Conservation (phyloP, 2,888 invertebrate species). For the Prosopocoilus inquinatus region DNA sequence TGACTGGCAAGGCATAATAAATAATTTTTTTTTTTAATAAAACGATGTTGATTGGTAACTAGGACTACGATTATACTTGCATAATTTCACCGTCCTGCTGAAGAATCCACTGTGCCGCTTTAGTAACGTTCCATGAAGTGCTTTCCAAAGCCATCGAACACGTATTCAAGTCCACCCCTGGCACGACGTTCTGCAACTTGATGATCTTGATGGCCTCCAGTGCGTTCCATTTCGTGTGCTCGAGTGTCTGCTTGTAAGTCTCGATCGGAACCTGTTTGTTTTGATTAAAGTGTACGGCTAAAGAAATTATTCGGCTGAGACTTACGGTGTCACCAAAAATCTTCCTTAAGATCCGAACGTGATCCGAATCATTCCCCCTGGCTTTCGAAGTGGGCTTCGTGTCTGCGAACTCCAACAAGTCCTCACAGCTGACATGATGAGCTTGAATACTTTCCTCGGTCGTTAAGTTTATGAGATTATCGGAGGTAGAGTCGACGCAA, state of each 20-base stretch:
- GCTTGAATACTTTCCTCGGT: constrained; percentile 41
- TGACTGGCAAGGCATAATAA: constrained; percentile 13
- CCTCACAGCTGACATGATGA: constrained; percentile 89
- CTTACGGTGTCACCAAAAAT: constrained; percentile 74
- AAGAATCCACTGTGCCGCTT: constrained; percentile 64
- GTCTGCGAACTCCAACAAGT: constrained; percentile 83
- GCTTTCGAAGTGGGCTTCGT: constrained; percentile 79
- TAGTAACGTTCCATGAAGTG: constrained; percentile 65
- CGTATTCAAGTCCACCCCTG: constrained; percentile 40
- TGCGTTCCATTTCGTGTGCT: constrained; percentile 85
- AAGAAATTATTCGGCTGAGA: no score
- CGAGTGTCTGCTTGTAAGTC: constrained; percentile 59
- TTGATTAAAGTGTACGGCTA: no score
- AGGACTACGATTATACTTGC: constrained; percentile 11
- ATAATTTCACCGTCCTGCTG: constrained; percentile 41
- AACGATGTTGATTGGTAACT: constrained; percentile 5
- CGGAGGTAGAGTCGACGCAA: constrained; percentile 38
- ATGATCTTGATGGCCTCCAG: constrained; percentile 83
- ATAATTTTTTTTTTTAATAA: constrained; percentile 4
- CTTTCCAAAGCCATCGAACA: constrained; percentile 59
- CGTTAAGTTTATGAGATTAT: neutral
- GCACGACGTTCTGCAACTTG: constrained; percentile 58
- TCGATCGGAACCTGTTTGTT: constrained; percentile 53
- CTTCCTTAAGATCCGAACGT: constrained; percentile 88
- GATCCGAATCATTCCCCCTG: constrained; percentile 84